These are phyloP conservation scores for Eupithecia insigniata DNA, from an alignment of 2,888 invertebrate species.

Conservation along the genomic window DNA sequence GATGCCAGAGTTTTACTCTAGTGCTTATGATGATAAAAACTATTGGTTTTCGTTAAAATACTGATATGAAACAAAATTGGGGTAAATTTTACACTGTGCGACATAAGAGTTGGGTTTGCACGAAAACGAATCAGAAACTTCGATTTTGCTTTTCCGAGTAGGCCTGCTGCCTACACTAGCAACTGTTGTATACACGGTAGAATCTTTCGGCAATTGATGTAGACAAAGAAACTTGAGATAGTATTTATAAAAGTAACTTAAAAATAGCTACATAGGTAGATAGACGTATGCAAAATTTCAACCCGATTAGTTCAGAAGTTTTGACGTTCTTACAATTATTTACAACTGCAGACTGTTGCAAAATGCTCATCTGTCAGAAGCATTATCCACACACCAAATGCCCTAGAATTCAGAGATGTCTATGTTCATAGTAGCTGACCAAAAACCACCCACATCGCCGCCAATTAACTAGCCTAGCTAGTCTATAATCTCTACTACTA, in stretches of 20 bases:
- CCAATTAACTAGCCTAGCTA: neutral
- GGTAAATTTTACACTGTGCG: no score
- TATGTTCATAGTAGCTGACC: neutral
- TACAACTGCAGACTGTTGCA: neutral
- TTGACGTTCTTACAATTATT: neutral
- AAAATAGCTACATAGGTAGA: no score
- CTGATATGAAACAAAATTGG: no score
- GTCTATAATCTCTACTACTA: neutral
- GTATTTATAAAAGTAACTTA: neutral
- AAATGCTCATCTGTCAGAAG: neutral
- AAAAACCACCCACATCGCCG: neutral
- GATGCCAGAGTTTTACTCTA: no score
- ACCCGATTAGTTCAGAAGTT: neutral
- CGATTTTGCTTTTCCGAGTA: no score
- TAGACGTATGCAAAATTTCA: neutral
- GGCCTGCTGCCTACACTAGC: constrained; percentile 31
- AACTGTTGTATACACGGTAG: constrained; percentile 24
- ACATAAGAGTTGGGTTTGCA: no score
- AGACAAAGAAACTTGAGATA: neutral
- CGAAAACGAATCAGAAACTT: no score
- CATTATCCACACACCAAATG: neutral
- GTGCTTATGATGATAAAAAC: no score
- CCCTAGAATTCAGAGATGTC: neutral
- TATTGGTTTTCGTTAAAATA: no score
- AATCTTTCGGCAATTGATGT: neutral